These are phyloP conservation scores for Schrankia costaestrigalis DNA, from an alignment of 2,888 invertebrate genomes.

Conservation along the genomic window DNA sequence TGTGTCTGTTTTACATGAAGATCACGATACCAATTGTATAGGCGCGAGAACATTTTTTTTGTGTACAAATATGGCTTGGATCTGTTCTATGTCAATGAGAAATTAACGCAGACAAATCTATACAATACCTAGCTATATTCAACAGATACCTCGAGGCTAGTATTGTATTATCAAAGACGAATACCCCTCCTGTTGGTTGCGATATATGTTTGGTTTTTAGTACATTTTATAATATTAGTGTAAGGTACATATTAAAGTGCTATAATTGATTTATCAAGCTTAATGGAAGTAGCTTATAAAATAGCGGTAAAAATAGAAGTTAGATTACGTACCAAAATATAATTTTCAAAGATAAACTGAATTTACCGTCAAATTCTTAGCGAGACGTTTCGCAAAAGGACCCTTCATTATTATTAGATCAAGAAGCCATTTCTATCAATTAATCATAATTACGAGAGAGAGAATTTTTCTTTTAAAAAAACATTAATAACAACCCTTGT, in stretches of 20 bases:
- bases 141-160: too few relatives aligned
- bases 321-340: background rate
- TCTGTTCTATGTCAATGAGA: background rate
- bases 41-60: too few relatives aligned
- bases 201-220: too few relatives aligned
- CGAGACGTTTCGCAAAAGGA: background rate
- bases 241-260: background rate
- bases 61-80: background rate
- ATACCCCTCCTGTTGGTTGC: too few relatives aligned
- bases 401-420: slow-evolving; percentile 18
- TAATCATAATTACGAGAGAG: slow-evolving; percentile 7
- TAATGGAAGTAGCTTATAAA: background rate
- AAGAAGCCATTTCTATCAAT: slow-evolving; percentile 17
- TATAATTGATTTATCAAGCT: too few relatives aligned
- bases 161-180: too few relatives aligned
- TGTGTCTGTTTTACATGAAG: background rate
- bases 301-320: too few relatives aligned
- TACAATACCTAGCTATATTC: too few relatives aligned
- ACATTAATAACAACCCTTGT: too few relatives aligned
- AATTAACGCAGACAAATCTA: too few relatives aligned
- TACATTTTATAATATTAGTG: too few relatives aligned
- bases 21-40: too few relatives aligned
- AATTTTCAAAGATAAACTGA: background rate
- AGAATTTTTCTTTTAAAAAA: slow-evolving; percentile 23
- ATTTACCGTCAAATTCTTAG: background rate